A percentile compares a stretch with the other conserved stretches of the same genome.
phyloP scores from a whole-genome alignment of 2,797 vertebrate genomes.

The Poecile montanus region DNA sequence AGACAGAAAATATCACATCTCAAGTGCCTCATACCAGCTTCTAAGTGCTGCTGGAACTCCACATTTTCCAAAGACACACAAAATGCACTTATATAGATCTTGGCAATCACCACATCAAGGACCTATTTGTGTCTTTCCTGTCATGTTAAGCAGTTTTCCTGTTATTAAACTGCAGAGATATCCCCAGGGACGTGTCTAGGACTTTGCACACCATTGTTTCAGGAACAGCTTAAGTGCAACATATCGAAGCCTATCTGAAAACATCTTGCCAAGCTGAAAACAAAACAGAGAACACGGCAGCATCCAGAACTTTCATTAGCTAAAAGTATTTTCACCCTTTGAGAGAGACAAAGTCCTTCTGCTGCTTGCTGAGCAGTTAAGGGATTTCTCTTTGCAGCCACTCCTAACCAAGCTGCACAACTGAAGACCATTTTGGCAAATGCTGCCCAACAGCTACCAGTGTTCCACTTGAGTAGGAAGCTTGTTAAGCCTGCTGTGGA shows the following conservation, averaged over 20 bases:
- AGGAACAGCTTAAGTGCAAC: background rate
- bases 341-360: background rate
- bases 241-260: accelerated
- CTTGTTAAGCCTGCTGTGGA: background rate
- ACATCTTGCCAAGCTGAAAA: background rate
- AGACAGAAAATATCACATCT: background rate
- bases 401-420: background rate
- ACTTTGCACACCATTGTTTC: conserved; percentile 21
- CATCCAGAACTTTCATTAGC: background rate
- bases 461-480: background rate
- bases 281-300: background rate
- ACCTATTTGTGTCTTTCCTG: conserved; percentile 34
- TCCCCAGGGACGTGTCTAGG: background rate
- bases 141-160: conserved; percentile 6
- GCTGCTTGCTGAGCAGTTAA: background rate
- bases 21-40: background rate
- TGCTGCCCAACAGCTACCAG: accelerated
- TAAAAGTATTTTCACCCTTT: background rate
- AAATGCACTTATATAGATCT: background rate
- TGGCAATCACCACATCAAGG: background rate
- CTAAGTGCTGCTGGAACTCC: background rate
- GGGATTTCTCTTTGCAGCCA: background rate
- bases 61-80: background rate
- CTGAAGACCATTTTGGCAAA: background rate
- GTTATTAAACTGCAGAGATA: background rate